These are phyloP conservation scores for Himalopsyche anomala DNA, from an alignment of 2,888 invertebrate species.

Conservation along the genomic window DNA sequence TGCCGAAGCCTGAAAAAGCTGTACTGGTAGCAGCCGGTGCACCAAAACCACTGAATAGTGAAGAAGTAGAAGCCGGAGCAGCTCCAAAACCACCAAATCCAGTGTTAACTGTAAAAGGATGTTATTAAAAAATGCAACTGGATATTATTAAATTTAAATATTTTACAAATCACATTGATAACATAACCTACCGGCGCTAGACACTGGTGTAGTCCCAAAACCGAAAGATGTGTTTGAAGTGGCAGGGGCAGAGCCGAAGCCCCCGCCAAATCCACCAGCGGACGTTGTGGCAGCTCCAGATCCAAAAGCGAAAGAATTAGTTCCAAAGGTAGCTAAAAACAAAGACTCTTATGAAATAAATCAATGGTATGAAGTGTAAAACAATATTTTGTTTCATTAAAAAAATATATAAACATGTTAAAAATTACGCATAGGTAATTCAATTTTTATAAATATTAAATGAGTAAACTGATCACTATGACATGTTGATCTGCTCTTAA, in stretches of 20 bases:
- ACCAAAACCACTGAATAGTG: conserved; percentile 75
- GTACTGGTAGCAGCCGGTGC: conserved; percentile 66
- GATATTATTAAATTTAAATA: too few species aligned
- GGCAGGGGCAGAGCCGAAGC: conserved; percentile 73
- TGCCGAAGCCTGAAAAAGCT: conserved; percentile 67
- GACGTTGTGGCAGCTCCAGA: conserved; percentile 75
- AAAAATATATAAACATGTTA: background rate
- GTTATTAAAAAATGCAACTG: too few species aligned
- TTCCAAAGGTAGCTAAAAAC: conserved; percentile 71
- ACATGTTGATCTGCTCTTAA: too few species aligned
- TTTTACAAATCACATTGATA: background rate
- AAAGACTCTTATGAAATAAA: background rate
- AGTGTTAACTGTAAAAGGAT: conserved; percentile 65
- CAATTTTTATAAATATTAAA: too few species aligned
- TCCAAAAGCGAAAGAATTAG: conserved; percentile 71
- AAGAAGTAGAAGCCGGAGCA: conserved; percentile 74
- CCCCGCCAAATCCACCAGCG: conserved; percentile 72
- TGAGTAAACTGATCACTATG: too few species aligned
- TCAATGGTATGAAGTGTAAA: background rate
- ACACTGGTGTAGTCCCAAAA: conserved; percentile 65
- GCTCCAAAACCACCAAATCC: conserved; percentile 76
- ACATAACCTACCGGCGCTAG: conserved; percentile 69
- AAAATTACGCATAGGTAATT: too few species aligned
- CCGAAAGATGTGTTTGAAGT: conserved; percentile 68
- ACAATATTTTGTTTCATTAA: background rate